Evolutionary conservation across 2,888 invertebrate species (phyloP).

Genomic region (Lumbricus terrestris): DNA sequence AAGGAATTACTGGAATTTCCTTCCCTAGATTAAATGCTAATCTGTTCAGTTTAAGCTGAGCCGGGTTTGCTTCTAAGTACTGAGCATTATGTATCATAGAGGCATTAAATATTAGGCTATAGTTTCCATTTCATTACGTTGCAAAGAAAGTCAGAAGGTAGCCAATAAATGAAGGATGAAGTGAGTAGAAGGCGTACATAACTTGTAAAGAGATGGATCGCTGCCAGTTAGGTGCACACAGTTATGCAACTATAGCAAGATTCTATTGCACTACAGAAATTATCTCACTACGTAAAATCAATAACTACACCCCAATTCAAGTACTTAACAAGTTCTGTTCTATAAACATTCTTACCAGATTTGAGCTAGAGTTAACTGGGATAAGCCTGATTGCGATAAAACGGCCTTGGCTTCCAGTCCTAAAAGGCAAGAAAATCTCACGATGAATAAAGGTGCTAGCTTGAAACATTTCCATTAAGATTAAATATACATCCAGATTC

Average conservation of each 20-base stretch:
- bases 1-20: not conserved
- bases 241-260: not conserved
- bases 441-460: not conserved
- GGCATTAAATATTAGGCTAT: not conserved
- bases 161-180: not conserved
- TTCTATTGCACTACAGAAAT: no score
- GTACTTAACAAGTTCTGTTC: not conserved
- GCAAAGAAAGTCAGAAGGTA: not conserved
- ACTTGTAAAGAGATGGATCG: not conserved
- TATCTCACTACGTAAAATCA: no score
- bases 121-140: not conserved
- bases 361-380: conserved; percentile 84
- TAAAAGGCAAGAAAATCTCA: conserved; percentile 30
- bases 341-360: conserved; percentile 68
- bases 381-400: conserved; percentile 87
- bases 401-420: conserved; percentile 90
- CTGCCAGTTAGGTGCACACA: not conserved
- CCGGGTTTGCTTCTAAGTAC: not conserved
- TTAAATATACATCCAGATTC: not conserved
- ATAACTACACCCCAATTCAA: not conserved
- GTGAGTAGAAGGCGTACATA: not conserved
- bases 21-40: not conserved
- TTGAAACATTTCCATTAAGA: not conserved
- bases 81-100: not conserved
- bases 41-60: not conserved